Evolutionary conservation across 1,140 invertebrate genomes (phyloP), one percentile per base, ranked within the genome.

Genomic region (Gryllus bimaculatus): DNA sequence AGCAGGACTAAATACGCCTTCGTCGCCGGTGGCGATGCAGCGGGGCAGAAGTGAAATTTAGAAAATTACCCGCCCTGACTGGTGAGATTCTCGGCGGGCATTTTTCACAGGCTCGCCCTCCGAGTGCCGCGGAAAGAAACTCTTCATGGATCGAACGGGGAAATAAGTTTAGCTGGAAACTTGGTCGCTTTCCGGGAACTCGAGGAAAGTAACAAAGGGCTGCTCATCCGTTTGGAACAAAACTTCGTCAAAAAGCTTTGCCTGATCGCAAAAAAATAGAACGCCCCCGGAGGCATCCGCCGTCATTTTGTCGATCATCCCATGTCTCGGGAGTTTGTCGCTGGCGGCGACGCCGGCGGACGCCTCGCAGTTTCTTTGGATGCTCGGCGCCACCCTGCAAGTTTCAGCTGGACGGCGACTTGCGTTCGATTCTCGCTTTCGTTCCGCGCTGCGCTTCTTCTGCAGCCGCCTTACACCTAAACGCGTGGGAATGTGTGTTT

Each of bases 131-230:
- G 54, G 54, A 66, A 66, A 66, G 54, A 66, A 66, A 66, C 54
- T 13, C 10, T 66, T 18, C 10, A 18, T 66, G 54, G 54, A 66
- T 66, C 54, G 54, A 66, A 66, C 54, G 54, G 18, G 54, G 7
- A 66, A 66, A 66, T 66, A 66, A 66, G 54, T 66, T 66, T 66
- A 66, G 54, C 54, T 66, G 54, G 54, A 66, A 66, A 66, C 54
- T 66, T 66, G 18, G 54, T 66, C 18, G 10, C 54, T 66, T 66
- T 66, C 54, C 54, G 54, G 18, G 54, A 66, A 66, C 54, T 10
- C 54, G 10, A 66, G 54, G 10, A 18, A 66, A 66, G 54, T 66
- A 66, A 66, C 54, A 66, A 66, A 66, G 54, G 54, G 54, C 10
- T 66, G 10, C 54, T 66, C 54, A 66, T 66, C 54, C 54, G 54